Conservation (phyloP, 2,888 invertebrate genomes). For the Eilema caniola region DNA sequence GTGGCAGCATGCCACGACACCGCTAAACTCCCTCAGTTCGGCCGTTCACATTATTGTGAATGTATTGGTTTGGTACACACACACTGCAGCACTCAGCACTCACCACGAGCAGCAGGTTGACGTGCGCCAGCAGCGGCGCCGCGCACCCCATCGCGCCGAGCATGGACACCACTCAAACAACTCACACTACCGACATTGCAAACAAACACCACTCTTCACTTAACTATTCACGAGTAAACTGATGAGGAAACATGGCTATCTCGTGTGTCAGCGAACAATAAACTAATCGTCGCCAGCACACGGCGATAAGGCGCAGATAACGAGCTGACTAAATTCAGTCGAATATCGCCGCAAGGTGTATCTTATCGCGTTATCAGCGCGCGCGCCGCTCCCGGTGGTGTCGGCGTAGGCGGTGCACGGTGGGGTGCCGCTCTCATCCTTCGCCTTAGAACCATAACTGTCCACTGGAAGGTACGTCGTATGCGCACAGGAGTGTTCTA, state of each 20-base stretch:
- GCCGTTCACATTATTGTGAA: no score
- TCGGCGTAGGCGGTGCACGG: no score
- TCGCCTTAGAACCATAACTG: background rate
- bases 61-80: no score
- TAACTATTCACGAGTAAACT: background rate
- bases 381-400: background rate
- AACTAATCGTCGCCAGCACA: slow-evolving; percentile 6
- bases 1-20: no score
- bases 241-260: slow-evolving; percentile 3
- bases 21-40: no score
- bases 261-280: slow-evolving; percentile 16
- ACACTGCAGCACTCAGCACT: slow-evolving; percentile 33
- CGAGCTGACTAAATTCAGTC: slow-evolving; percentile 7
- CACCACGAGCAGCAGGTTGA: slow-evolving; percentile 73
- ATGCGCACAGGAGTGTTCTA: no score
- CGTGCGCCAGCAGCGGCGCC: slow-evolving; percentile 65
- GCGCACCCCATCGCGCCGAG: slow-evolving; percentile 46
- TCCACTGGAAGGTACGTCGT: background rate
- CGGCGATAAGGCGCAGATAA: slow-evolving; percentile 14
- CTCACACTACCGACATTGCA: slow-evolving; percentile 6
- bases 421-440: background rate
- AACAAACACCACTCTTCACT: background rate
- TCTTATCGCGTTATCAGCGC: slow-evolving; percentile 23
- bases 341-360: slow-evolving; percentile 8
- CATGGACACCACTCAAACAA: slow-evolving; percentile 4